phyloP scores from a whole-genome alignment of 2,113 vertebrate species.

The Vicugna pacos region DNA sequence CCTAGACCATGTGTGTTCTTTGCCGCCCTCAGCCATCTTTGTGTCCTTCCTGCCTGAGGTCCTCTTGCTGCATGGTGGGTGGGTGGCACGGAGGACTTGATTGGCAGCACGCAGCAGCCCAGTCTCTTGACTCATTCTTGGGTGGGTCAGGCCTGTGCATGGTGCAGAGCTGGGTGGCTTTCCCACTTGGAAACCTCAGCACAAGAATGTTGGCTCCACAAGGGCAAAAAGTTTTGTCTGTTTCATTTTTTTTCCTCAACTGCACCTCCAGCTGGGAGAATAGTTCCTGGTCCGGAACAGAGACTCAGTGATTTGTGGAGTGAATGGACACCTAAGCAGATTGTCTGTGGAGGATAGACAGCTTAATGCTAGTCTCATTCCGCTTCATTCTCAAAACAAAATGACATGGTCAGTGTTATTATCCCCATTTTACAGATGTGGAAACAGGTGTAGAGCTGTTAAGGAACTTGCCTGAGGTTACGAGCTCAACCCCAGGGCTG shows the following conservation, averaged over 20 bases:
- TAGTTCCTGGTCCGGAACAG: not conserved
- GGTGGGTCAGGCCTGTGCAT: not conserved
- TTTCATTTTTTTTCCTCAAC: not conserved
- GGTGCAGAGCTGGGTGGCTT: not conserved
- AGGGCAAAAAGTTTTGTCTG: not conserved
- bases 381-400: not conserved
- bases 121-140: not conserved
- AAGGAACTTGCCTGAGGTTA: not conserved
- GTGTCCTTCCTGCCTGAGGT: not conserved
- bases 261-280: not conserved
- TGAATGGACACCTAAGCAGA: not conserved
- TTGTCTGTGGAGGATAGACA: not conserved
- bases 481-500: not conserved
- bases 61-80: fast-evolving
- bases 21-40: not conserved
- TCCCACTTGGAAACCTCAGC: not conserved
- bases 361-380: too few species aligned
- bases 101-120: not conserved
- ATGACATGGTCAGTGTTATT: not conserved
- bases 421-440: not conserved
- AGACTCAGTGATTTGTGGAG: not conserved
- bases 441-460: not conserved
- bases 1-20: not conserved
- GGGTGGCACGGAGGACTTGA: not conserved
- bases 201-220: not conserved